Conservation (phyloP, 2,113 vertebrate genomes). For the Todiramphus chloris region DNA sequence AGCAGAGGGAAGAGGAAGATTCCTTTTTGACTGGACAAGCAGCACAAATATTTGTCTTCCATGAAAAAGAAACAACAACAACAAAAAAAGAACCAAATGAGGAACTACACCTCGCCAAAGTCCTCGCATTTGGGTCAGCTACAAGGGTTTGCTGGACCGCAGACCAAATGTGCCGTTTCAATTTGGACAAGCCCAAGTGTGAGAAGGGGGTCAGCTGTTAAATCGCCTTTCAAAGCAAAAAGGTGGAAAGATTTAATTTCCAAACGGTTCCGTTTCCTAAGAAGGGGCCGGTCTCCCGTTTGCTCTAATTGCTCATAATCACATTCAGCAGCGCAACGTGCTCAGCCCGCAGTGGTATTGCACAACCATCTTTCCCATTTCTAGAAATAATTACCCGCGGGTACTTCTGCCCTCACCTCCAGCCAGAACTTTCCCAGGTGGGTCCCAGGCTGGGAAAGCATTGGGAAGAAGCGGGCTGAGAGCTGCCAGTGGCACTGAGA, state of each 20-base stretch:
- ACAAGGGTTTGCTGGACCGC: background rate
- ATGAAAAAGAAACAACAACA: background rate
- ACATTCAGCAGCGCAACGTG: background rate
- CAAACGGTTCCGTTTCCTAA: background rate
- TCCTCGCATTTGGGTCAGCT: background rate
- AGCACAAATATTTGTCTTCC: constrained; percentile 30
- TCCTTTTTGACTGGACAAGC: background rate
- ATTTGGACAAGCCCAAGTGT: background rate
- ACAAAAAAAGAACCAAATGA: background rate
- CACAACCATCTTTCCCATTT: background rate
- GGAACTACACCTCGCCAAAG: background rate
- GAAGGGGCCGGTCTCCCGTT: background rate
- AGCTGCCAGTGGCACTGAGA: background rate
- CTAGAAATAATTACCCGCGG: background rate
- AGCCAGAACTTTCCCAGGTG: background rate
- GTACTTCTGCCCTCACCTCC: background rate
- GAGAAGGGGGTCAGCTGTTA: constrained; percentile 34
- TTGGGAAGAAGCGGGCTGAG: background rate
- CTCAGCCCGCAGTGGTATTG: background rate
- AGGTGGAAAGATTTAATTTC: constrained; percentile 57
- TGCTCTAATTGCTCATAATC: background rate
- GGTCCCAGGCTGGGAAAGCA: background rate
- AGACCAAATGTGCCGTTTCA: background rate
- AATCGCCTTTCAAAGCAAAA: constrained; percentile 40
- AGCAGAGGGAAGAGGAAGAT: background rate